Base-by-base conservation (phyloP, 2,113 vertebrate genomes). In the Mionectes macconnelli region DNA sequence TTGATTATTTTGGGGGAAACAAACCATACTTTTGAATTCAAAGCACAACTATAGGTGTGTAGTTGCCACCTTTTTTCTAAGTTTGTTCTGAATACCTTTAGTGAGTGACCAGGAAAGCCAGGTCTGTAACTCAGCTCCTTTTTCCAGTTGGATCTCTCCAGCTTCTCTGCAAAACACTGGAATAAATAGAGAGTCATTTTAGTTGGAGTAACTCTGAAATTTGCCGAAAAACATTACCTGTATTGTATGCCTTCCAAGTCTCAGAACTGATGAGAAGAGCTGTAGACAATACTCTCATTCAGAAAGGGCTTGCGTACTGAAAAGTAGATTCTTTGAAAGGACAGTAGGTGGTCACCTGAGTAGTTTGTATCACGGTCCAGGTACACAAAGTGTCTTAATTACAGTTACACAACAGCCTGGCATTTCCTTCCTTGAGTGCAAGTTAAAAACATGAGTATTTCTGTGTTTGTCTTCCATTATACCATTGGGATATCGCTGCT, bases 201-300 rank as follows among this genome's bases (percentile, higher is more conserved):
- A 89, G 30, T 67, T 86, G 14, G 2, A 2, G 23, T 86, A 50
- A 80, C 79, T 81, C 39, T 77, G 93, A 87, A 50, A 59, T 74
- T 66, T 89, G 50, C 62, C 1, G 5, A 70, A 86, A 84, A 31
- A 9, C 35, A 67, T 82, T 86, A n/a, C 60, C 49, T 94, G 23
- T 22, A 10, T 88, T 94, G 75, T 90, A 47, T 18, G 10, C n/a
- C 17, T 94, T 93, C 63, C 88, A 96, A 60, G 83, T 90, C 56
- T 88, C 79, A 70, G 88, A 92, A 27, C 50, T 88, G 56, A 83
- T 79, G 81, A 93, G 89, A 77, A 63, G 59, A 79, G 14, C 79
- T 81, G 60, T 81, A 64, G 33, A 95, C 94, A 94, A 55, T 86
- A 37, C 76, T 42, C 50, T 70, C 15, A 78, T 91, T 96, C 87